These are phyloP conservation scores for Sitta europaea DNA, from an alignment of 2,113 vertebrate genomes.

Conservation along the genomic window DNA sequence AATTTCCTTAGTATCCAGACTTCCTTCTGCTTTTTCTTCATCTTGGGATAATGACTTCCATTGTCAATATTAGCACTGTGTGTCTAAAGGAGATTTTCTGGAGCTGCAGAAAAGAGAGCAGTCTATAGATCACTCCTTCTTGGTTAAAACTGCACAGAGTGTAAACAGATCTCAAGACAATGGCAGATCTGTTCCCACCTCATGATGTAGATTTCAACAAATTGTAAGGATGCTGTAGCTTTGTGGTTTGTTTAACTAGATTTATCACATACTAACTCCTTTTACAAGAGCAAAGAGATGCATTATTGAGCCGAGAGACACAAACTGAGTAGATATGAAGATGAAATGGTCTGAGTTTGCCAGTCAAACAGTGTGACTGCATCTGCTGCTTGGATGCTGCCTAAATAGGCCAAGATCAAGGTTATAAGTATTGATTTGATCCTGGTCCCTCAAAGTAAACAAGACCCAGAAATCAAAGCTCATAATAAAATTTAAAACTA, in stretches of 20 bases:
- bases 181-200: neutral
- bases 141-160: neutral
- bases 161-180: neutral
- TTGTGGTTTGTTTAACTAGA: neutral
- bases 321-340: neutral
- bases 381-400: neutral
- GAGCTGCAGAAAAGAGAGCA: neutral
- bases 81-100: neutral
- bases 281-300: neutral
- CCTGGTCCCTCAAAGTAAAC: neutral
- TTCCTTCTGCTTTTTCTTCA: neutral
- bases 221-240: neutral
- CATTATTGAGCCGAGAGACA: neutral
- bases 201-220: neutral
- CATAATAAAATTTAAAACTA: neutral
- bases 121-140: neutral
- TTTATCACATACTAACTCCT: neutral
- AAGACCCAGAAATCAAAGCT: neutral
- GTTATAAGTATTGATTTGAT: neutral
- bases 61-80: neutral
- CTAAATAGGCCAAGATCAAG: slow-evolving; percentile 32
- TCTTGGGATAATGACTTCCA: neutral
- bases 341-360: slow-evolving; percentile 34
- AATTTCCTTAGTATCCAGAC: neutral
- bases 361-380: neutral